Evolutionary conservation across 1,140 invertebrate genomes (phyloP).

Genomic region (Camponotus floridanus): DNA sequence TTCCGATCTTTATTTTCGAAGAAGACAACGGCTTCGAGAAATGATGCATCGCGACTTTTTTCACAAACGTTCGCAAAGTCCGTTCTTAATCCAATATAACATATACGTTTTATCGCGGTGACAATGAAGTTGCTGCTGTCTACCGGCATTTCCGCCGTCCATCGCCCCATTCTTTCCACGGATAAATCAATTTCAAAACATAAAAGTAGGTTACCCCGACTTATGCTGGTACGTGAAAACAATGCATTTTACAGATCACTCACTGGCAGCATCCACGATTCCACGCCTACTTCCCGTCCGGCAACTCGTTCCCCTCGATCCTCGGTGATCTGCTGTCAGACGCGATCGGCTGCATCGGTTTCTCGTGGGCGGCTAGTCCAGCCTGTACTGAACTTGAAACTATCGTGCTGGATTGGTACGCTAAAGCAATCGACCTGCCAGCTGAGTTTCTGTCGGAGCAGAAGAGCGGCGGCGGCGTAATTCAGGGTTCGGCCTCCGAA

Average conservation of each 20-base stretch:
- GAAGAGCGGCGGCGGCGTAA: constrained; percentile 91
- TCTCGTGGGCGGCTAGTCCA: constrained; percentile 97
- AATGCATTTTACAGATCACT: constrained; percentile 89
- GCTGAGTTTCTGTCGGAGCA: constrained; percentile 86
- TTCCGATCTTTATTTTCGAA: constrained; percentile 42
- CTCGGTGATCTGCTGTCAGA: constrained; percentile 97
- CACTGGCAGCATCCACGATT: constrained; percentile 99
- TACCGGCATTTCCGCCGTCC: constrained; percentile 22
- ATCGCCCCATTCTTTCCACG: neutral
- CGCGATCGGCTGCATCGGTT: constrained; percentile 97
- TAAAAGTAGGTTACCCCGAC: constrained; percentile 49
- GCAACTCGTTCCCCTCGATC: constrained; percentile 97
- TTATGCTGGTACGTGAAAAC: neutral
- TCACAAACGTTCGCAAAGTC: constrained; percentile 15
- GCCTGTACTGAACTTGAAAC: constrained; percentile 95
- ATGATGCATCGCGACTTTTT: constrained; percentile 35
- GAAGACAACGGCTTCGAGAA: constrained; percentile 4
- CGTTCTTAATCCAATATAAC: constrained; percentile 40
- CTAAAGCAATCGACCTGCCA: constrained; percentile 87
- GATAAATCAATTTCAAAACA: constrained; percentile 56
- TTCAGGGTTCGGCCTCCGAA: constrained; percentile 94
- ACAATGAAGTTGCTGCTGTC: constrained; percentile 37
- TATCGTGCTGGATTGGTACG: constrained; percentile 90
- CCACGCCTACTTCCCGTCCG: constrained; percentile 98
- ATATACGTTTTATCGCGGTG: constrained; percentile 48